A percentile compares a stretch with the other conserved stretches of the same genome.
Conservation (phyloP, 2,797 vertebrate species). For the Cuniculus paca region DNA sequence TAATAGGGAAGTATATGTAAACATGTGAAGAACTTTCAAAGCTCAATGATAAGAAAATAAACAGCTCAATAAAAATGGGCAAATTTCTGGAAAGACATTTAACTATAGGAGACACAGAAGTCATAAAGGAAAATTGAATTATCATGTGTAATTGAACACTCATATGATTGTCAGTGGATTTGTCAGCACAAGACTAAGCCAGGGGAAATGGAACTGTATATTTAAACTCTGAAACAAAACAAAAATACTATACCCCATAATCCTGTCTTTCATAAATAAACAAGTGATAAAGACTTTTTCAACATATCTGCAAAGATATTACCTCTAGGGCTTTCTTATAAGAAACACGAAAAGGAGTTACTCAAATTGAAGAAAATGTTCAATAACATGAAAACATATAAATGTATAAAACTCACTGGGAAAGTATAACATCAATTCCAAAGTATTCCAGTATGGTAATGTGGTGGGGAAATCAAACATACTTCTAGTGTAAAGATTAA, state of each 20-base stretch:
- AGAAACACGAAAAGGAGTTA: neutral
- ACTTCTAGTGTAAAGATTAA: neutral
- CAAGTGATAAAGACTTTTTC: neutral
- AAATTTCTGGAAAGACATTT: slow-evolving; percentile 11
- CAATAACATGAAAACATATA: neutral
- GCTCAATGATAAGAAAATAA: neutral
- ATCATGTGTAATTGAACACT: neutral
- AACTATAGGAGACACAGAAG: neutral
- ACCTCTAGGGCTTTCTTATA: neutral
- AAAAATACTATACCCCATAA: neutral
- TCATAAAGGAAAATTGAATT: neutral
- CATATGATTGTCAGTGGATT: neutral
- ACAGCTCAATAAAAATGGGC: neutral
- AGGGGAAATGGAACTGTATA: neutral
- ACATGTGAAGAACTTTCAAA: neutral
- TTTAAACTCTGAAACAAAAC: neutral
- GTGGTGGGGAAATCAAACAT: neutral
- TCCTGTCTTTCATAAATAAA: neutral
- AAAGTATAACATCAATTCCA: neutral
- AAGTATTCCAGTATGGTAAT: neutral
- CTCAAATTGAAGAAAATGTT: neutral
- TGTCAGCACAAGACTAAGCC: neutral
- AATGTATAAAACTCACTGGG: neutral
- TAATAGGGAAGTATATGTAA: neutral
- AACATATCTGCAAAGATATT: neutral